Conservation (phyloP, 2,113 vertebrate genomes). For the Emydocephalus ijimae region DNA sequence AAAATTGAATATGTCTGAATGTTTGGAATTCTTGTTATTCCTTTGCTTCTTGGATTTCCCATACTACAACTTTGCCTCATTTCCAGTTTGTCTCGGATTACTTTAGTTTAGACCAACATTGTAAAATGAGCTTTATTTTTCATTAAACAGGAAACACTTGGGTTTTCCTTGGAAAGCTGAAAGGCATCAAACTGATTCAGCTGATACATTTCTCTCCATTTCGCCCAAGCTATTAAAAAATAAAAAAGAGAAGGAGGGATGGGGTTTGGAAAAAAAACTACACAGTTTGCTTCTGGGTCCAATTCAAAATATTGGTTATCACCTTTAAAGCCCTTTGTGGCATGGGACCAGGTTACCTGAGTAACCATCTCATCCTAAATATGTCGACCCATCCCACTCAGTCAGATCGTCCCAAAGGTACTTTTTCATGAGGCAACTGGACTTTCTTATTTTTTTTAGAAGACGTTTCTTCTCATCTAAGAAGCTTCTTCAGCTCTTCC, state of each 20-base stretch:
- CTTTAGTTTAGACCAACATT: background rate
- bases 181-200: background rate
- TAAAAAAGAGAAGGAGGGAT: background rate
- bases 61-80: background rate
- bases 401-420: background rate
- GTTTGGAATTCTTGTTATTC: background rate
- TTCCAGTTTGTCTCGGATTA: background rate
- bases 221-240: background rate
- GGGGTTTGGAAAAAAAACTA: background rate
- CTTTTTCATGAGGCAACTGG: too few species aligned
- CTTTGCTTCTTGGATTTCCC: background rate
- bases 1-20: background rate
- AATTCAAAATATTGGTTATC: background rate
- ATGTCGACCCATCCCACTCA: background rate
- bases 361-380: background rate
- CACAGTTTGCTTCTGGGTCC: background rate
- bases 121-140: background rate
- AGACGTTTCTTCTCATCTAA: too few species aligned
- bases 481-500: too few species aligned
- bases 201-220: background rate
- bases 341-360: background rate
- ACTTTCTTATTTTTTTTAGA: too few species aligned
- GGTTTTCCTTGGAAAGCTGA: background rate
- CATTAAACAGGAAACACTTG: background rate
- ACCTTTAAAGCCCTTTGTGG: background rate